Base-by-base conservation (phyloP, 2,797 vertebrate species). In the Acanthurus lineatus region DNA sequence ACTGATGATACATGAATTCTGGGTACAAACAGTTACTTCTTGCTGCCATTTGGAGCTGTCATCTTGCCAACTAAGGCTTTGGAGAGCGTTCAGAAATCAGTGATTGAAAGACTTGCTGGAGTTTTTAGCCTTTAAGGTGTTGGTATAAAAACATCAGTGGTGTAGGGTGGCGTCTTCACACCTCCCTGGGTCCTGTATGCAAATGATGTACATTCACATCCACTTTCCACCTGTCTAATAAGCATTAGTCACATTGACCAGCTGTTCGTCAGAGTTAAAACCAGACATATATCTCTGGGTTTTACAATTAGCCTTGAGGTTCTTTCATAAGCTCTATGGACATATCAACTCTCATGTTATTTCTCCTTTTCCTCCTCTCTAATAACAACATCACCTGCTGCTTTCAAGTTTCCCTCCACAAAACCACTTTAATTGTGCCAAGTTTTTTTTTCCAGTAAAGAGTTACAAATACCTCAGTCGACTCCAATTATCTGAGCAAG, bases 231-330 rank as follows among this genome's bases (percentile, higher is more conserved):
- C 59, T 84, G 76, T 64, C 66, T 76, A 25, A 74, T 56, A 76
- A 70, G 49, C 47, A 77, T 76, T 81, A 82, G 76, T 60, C 12
- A 6, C 63, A 56, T 69, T 0, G 4, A 74, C 52, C 76, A 75
- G 72, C 66, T 90, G 82, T 76, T 83, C 84, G 62, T 83, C 51
- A 73, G 53, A 56, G 63, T 72, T 76, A 68, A 82, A 74, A 74
- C 51, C 40, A 51, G 15, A 69, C 76, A 83, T 70, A 76, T 67
- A 84, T 79, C 57, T 52, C 73, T 38, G 32, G n/a, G 35, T 48
- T 76, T 69, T 56, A 4, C 22, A 67, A 20, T 32, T 22, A 25
- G 22, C 69, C 32, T 35, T 35, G 32, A 35, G 32, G 51, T 65
- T 67, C 22, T 49, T 52, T 38, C 58, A 63, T 32, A 19, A 11